A percentile compares a stretch with the other conserved stretches of the same genome.
These are phyloP conservation scores for Oedothorax gibbosus DNA, from an alignment of 1,140 invertebrate species.

Conservation along the genomic window DNA sequence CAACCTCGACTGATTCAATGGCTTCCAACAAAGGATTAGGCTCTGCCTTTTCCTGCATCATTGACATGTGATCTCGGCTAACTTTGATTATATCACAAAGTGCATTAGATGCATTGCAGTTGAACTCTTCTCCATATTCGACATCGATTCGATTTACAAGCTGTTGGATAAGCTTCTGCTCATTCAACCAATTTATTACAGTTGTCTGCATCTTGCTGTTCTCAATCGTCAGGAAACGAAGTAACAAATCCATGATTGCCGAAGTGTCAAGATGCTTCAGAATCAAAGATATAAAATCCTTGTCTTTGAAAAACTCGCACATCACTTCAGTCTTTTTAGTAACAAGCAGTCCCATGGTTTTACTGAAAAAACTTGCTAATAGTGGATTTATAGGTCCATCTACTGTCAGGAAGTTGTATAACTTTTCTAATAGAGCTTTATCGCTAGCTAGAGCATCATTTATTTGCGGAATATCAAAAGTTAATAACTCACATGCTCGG, in stretches of 20 bases:
- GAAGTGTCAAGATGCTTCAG: conserved; percentile 92
- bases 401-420: conserved; percentile 87
- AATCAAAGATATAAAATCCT: conserved; percentile 86
- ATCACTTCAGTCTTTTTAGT: conserved; percentile 79
- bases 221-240: conserved; percentile 88
- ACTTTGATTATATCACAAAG: conserved; percentile 83
- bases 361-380: conserved; percentile 95
- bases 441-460: conserved; percentile 87
- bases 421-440: conserved; percentile 80
- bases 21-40: conserved; percentile 77
- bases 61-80: conserved; percentile 74
- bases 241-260: conserved; percentile 93
- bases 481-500: conserved; percentile 93
- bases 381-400: conserved; percentile 91
- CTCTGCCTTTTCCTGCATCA: conserved; percentile 74
- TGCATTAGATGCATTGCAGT: conserved; percentile 84
- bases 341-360: conserved; percentile 89
- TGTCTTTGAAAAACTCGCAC: conserved; percentile 84
- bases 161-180: conserved; percentile 84
- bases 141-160: conserved; percentile 84
- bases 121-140: conserved; percentile 75
- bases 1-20: conserved; percentile 78
- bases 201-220: conserved; percentile 81
- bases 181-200: conserved; percentile 92
- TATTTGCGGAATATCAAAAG: conserved; percentile 85